These are phyloP conservation scores for Epizoanthus illoricatus DNA, from an alignment of 92 coral and sea anemone species.

Conservation along the genomic window DNA sequence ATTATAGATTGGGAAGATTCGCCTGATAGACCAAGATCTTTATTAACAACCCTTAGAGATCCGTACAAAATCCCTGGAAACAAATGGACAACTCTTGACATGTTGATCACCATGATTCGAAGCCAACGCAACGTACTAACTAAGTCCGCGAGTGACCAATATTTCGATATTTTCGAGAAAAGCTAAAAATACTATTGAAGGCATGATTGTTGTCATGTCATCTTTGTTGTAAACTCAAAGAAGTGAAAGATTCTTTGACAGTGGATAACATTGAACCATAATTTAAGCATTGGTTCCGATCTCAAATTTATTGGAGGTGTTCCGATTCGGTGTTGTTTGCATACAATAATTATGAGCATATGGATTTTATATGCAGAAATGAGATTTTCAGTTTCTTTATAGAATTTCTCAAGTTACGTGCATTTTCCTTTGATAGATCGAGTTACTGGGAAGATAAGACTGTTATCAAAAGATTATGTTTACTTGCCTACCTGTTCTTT, in stretches of 20 bases:
- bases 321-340: not conserved
- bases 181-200: slow-evolving; percentile 4
- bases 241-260: not conserved
- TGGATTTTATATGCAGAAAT: not conserved
- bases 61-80: slow-evolving; percentile 9
- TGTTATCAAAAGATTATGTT: not conserved
- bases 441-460: slow-evolving; percentile 2
- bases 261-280: not conserved
- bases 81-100: slow-evolving; percentile 26
- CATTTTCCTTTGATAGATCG: slow-evolving; percentile 7
- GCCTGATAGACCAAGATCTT: slow-evolving; percentile 12
- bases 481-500: too few relatives aligned
- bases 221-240: not conserved
- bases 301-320: not conserved
- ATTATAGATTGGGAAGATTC: not conserved
- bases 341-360: too few relatives aligned
- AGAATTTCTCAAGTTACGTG: slow-evolving; percentile 20
- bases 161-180: not conserved
- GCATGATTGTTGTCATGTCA: not conserved
- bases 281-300: not conserved
- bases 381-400: not conserved
- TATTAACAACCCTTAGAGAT: slow-evolving; percentile 1
- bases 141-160: slow-evolving; percentile 16
- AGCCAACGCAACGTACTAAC: not conserved
- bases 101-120: slow-evolving; percentile 13